Percentiles rank a stretch among this genome's conserved stretches.
phyloP scores from a whole-genome alignment of 2,113 vertebrate species.

The Nettapus auritus region DNA sequence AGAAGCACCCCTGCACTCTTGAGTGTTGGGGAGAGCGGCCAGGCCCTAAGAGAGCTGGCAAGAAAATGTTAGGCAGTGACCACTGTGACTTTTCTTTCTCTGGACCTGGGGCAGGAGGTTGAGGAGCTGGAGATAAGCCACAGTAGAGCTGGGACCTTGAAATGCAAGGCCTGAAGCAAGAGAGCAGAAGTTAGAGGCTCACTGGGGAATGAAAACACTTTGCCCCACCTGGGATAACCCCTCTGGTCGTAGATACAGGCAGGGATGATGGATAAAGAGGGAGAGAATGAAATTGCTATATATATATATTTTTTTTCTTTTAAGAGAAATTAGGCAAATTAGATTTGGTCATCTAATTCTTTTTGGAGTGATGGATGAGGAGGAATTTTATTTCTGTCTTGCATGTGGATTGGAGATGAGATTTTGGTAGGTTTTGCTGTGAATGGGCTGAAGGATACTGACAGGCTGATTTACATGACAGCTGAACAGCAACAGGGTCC shows the following conservation, averaged over 20 bases:
- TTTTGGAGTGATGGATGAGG: conserved; percentile 38
- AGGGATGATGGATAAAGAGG: conserved; percentile 34
- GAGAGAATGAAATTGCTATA: too few relatives aligned
- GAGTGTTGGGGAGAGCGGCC: not conserved
- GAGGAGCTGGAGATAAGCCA: not conserved
- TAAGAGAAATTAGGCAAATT: conserved; percentile 37
- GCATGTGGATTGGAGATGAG: not conserved
- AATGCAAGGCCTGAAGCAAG: not conserved
- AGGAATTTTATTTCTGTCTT: conserved; percentile 15
- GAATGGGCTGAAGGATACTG: not conserved
- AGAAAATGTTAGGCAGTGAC: not conserved
- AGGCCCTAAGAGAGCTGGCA: fast-evolving
- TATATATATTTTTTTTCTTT: conserved; percentile 19
- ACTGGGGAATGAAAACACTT: not conserved
- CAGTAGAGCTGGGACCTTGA: not conserved
- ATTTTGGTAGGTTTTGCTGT: conserved; percentile 1
- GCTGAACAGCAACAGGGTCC: not conserved
- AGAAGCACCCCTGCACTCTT: not conserved
- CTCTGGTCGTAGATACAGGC: not conserved
- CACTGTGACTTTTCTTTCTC: not conserved
- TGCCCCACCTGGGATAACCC: not conserved
- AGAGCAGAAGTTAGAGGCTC: not conserved
- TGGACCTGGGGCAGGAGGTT: not conserved
- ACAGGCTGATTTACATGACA: not conserved
- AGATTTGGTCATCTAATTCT: conserved; percentile 44